Percentiles rank a stretch among this genome's conserved stretches.
Evolutionary conservation across 2,888 invertebrate species (phyloP).

Genomic region (Eupithecia centaureata): DNA sequence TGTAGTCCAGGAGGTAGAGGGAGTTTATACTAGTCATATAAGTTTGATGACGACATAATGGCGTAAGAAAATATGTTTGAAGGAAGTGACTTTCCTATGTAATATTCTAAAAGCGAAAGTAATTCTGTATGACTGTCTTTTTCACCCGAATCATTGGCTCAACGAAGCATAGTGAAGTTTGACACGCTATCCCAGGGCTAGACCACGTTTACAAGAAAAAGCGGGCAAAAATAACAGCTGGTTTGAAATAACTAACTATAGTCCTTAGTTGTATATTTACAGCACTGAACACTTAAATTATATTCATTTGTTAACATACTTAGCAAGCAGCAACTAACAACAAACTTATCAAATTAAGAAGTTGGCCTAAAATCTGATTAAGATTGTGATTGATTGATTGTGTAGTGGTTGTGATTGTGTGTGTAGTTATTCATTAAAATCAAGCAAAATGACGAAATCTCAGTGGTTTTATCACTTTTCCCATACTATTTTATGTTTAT

Average conservation of each 20-base stretch:
- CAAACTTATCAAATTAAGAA: neutral
- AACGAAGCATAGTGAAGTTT: too few species aligned
- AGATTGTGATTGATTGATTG: too few species aligned
- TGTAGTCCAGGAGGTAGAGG: slow-evolving; percentile 32
- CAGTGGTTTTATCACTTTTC: neutral
- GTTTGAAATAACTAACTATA: neutral
- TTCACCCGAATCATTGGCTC: too few species aligned
- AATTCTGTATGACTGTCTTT: too few species aligned
- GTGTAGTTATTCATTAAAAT: neutral
- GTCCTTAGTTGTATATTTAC: neutral
- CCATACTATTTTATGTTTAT: neutral
- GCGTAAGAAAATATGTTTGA: neutral
- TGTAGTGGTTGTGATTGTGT: too few species aligned
- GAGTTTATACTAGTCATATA: neutral
- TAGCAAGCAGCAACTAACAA: neutral
- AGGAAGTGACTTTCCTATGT: neutral
- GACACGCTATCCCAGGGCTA: too few species aligned
- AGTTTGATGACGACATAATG: neutral
- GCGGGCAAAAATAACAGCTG: too few species aligned
- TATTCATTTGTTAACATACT: neutral
- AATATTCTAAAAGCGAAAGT: too few species aligned
- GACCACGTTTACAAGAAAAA: too few species aligned
- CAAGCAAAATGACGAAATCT: neutral
- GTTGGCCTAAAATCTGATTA: neutral
- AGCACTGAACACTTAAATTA: neutral